Conservation (phyloP, 2,797 vertebrate species). For the Decapterus maruadsi region DNA sequence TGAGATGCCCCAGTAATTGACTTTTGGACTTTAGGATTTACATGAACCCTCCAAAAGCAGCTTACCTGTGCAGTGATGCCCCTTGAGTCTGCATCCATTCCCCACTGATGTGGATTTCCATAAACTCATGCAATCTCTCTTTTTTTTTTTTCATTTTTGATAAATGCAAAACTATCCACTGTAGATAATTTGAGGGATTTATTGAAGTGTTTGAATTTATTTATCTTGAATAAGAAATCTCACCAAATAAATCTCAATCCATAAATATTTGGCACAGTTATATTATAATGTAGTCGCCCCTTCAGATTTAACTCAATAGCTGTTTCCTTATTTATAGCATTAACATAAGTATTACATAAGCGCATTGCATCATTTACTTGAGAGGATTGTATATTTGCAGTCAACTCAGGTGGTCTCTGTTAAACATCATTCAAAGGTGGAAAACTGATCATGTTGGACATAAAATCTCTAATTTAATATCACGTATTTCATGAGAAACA, state of each 20-base stretch:
- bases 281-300: conserved; percentile 50
- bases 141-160: conserved; percentile 49
- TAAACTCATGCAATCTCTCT: conserved; percentile 71
- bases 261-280: conserved; percentile 51
- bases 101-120: conserved; percentile 82
- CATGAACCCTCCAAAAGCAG: conserved; percentile 87
- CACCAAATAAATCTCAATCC: conserved; percentile 68
- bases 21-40: conserved; percentile 89
- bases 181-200: conserved; percentile 83
- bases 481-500: conserved; percentile 16
- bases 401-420: not conserved
- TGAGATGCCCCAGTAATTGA: conserved; percentile 90
- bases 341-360: conserved; percentile 33
- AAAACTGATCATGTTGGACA: conserved; percentile 10
- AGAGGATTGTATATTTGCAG: conserved; percentile 4
- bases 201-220: conserved; percentile 74
- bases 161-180: conserved; percentile 78
- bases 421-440: conserved; percentile 5
- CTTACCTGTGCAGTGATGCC: conserved; percentile 87
- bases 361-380: conserved; percentile 15
- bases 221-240: conserved; percentile 76
- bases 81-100: conserved; percentile 79
- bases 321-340: conserved; percentile 52
- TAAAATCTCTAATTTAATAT: not conserved
- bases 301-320: conserved; percentile 39